These are phyloP conservation scores for Brachionus paranguensis DNA, from an alignment of 1,140 invertebrate genomes.

Conservation along the genomic window DNA sequence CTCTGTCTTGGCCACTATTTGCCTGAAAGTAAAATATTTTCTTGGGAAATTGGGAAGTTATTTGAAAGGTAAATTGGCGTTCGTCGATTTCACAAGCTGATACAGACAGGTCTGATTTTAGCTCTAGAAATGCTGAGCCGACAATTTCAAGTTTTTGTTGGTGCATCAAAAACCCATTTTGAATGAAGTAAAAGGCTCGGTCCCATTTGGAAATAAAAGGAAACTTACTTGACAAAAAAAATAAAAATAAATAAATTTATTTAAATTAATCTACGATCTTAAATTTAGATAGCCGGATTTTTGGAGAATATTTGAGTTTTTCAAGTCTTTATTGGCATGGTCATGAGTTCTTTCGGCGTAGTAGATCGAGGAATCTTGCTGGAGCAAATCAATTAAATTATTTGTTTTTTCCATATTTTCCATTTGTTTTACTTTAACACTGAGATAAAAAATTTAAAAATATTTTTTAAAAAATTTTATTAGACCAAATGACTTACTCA, in stretches of 20 bases:
- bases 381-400: not conserved
- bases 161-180: conserved; percentile 7
- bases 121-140: not conserved
- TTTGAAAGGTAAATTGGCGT: conserved; percentile 19
- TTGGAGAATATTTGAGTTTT: not conserved
- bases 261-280: conserved; percentile 1
- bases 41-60: conserved; percentile 15
- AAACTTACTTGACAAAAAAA: not conserved
- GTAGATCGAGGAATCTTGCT: not conserved
- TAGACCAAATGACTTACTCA: not conserved
- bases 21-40: conserved; percentile 10
- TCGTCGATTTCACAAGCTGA: conserved; percentile 23
- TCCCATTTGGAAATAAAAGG: conserved; percentile 25
- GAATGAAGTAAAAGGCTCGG: not conserved
- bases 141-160: conserved; percentile 7
- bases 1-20: not conserved
- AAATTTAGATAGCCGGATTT: conserved; percentile 17
- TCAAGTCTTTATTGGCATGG: not conserved
- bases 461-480: not conserved
- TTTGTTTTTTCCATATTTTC: conserved; percentile 19
- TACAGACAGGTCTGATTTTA: not conserved
- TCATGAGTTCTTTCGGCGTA: not conserved
- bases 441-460: not conserved
- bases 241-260: not conserved
- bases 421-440: not conserved